Evolutionary conservation across 2,113 vertebrate species (phyloP).

Genomic region (Lamprotornis superbus): DNA sequence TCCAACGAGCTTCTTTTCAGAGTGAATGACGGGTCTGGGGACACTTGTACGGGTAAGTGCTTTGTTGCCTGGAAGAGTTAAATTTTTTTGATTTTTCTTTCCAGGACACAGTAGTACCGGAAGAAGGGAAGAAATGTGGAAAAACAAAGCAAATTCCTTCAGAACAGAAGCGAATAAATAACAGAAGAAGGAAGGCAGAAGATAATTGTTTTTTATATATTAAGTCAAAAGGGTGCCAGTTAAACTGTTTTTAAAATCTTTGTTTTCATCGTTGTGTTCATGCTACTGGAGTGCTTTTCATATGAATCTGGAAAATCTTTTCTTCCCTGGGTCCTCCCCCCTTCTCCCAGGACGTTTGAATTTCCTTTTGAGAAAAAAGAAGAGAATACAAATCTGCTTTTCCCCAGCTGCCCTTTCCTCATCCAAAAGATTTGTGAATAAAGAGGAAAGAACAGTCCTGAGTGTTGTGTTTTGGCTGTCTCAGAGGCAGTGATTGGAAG

Average conservation of each 20-base stretch:
- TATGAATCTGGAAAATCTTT: constrained; percentile 16
- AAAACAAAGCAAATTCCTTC: constrained; percentile 39
- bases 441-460: constrained; percentile 31
- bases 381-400: constrained; percentile 8
- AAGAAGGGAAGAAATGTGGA: constrained; percentile 46
- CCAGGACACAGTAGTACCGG: constrained; percentile 71
- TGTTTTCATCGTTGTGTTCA: constrained; percentile 36
- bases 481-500: not conserved
- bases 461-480: not conserved
- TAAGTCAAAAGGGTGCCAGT: constrained; percentile 41
- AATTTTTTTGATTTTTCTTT: constrained; percentile 51
- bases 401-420: not conserved
- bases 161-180: constrained; percentile 42
- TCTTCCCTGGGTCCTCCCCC: not conserved
- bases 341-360: not conserved
- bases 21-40: not conserved
- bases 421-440: constrained; percentile 38
- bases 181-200: constrained; percentile 47
- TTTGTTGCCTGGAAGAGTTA: constrained; percentile 8
- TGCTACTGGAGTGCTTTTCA: constrained; percentile 41
- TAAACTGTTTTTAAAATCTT: constrained; percentile 5
- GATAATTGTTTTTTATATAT: constrained; percentile 8
- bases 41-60: not conserved
- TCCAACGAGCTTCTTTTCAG: not conserved
- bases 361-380: constrained; percentile 50